Evolutionary conservation across 2,113 vertebrate genomes (phyloP).

Genomic region (Hyperopisus bebe): DNA sequence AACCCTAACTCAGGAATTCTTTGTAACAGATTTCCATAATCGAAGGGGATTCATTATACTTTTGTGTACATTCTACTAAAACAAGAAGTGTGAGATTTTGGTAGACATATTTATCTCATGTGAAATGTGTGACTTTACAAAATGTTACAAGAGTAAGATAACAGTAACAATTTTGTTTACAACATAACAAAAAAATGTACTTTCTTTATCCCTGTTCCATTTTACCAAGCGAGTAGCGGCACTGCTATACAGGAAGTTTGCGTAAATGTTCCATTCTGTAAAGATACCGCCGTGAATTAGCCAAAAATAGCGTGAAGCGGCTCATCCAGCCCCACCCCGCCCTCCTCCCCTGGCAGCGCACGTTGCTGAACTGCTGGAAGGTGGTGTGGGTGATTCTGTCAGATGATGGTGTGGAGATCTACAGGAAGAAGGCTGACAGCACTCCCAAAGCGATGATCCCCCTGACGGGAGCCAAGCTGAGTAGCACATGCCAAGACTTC

Average conservation of each 20-base stretch:
- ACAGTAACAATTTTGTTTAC: neutral
- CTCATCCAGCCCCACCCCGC: neutral
- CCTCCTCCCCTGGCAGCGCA: conserved; percentile 60
- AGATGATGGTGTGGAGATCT: conserved; percentile 91
- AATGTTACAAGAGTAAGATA: neutral
- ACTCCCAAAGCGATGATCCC: conserved; percentile 93
- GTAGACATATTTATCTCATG: neutral
- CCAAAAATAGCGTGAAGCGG: neutral
- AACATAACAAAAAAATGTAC: neutral
- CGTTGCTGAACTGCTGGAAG: conserved; percentile 86
- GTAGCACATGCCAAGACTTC: conserved; percentile 81
- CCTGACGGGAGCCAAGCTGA: conserved; percentile 73
- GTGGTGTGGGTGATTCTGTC: conserved; percentile 84
- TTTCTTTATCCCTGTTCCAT: neutral
- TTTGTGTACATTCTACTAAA: neutral
- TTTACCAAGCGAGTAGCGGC: neutral
- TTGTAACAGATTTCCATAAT: neutral
- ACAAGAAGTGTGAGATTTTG: neutral
- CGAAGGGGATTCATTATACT: neutral
- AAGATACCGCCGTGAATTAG: neutral
- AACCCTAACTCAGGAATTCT: neutral
- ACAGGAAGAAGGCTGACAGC: conserved; percentile 82
- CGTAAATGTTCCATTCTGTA: neutral
- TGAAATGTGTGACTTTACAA: neutral
- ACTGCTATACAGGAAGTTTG: neutral